Evolutionary conservation across 2,888 invertebrate species (phyloP).

Genomic region (Zaprionus obscuricornis): DNA sequence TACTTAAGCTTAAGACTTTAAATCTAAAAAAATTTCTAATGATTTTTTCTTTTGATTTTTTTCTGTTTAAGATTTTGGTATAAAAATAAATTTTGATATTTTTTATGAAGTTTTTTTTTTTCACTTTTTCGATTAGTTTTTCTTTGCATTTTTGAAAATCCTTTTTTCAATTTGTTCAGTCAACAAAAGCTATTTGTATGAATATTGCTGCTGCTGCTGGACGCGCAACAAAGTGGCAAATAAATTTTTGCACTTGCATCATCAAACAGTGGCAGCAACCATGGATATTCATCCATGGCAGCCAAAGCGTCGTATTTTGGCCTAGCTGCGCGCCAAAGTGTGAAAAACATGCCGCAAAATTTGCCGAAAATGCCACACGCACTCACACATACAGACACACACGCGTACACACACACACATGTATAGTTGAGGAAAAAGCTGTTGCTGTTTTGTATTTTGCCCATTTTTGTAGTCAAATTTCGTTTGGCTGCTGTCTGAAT

Average conservation of each 20-base stretch:
- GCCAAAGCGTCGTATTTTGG: constrained; percentile 66
- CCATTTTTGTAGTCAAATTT: constrained; percentile 76
- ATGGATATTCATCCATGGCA: constrained; percentile 59
- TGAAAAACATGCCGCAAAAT: constrained; percentile 75
- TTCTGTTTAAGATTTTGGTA: too few species aligned
- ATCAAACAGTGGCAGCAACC: constrained; percentile 34
- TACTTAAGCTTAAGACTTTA: too few species aligned
- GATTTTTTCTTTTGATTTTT: too few species aligned
- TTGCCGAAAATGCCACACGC: constrained; percentile 67
- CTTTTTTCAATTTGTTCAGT: constrained; percentile 32
- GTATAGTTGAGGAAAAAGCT: not conserved
- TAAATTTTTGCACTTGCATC: constrained; percentile 77
- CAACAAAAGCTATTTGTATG: constrained; percentile 24
- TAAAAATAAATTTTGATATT: too few species aligned
- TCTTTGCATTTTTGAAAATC: constrained; percentile 28
- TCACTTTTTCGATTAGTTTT: too few species aligned
- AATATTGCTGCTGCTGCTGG: constrained; percentile 39
- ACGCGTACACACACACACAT: not conserved
- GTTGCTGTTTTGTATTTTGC: constrained; percentile 66
- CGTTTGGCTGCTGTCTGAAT: constrained; percentile 61
- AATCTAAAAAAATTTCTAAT: too few species aligned
- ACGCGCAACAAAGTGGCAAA: constrained; percentile 69
- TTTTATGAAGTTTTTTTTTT: too few species aligned
- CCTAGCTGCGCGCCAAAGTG: constrained; percentile 64
- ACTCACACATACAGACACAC: constrained; percentile 22